These are phyloP conservation scores for Sesia bembeciformis DNA, from an alignment of 2,888 invertebrate genomes.

Conservation along the genomic window DNA sequence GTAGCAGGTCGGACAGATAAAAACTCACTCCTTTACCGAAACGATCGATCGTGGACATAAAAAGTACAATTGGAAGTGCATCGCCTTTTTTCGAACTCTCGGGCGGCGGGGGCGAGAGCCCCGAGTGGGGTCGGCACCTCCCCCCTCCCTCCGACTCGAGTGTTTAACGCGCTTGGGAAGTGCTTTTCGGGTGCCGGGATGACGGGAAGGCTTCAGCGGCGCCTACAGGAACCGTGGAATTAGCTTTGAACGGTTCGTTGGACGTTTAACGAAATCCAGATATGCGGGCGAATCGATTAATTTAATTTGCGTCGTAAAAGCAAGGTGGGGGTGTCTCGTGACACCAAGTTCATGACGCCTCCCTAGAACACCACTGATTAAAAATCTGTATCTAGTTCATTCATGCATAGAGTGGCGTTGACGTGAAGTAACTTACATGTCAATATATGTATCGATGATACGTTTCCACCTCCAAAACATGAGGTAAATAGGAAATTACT, in stretches of 20 bases:
- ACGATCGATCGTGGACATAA: conserved; percentile 72
- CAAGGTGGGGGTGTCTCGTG: no score
- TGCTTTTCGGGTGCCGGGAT: conserved; percentile 56
- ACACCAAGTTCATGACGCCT: no score
- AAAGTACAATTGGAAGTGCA: conserved; percentile 71
- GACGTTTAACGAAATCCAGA: conserved; percentile 18
- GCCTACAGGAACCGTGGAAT: conserved; percentile 25
- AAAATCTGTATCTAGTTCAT: no score
- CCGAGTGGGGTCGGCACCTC: conserved; percentile 12
- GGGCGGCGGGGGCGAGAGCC: conserved; percentile 16
- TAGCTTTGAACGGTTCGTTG: conserved; percentile 29
- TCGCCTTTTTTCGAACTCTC: conserved; percentile 69
- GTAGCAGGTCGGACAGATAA: conserved; percentile 54
- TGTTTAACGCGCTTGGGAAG: conserved; percentile 57
- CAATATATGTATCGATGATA: no score
- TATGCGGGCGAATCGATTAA: background rate
- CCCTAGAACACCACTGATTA: no score
- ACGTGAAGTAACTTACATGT: no score
- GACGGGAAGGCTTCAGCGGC: conserved; percentile 49
- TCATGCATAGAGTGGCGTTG: no score
- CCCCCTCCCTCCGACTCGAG: conserved; percentile 29
- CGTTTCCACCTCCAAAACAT: no score
- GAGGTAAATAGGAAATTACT: no score
- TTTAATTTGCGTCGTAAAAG: background rate
- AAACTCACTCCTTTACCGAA: conserved; percentile 66